Evolutionary conservation across 64 coral and sea anemone species (phyloP), one percentile per base, ranked within the genome.

Genomic region (Trachythela sp.): DNA sequence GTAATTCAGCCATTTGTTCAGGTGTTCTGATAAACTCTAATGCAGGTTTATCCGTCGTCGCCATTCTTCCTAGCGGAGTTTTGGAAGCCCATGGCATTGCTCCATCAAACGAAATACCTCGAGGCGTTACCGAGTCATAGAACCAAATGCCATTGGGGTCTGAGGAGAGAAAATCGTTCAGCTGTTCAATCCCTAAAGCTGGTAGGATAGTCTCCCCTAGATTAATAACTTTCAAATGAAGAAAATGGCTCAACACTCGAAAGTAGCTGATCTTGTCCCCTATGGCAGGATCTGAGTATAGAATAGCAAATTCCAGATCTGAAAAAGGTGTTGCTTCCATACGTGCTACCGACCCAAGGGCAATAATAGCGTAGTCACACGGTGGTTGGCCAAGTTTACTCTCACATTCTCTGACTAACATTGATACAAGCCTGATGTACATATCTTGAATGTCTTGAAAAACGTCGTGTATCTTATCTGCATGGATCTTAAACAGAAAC

Each of bases 361-460:
- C 75, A 29, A 80, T 80, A 37, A 80, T 80, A 22, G 75, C 30
- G 75, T 80, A 80, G 75, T 80, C 37, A 37, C 75, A 80, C 1
- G 75, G 75, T 37, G 75, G 75, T 80, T 80, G 0, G 13, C 75
- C 75, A 37, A 80, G 75, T 10, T 1, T 80, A 38, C 75, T 80
- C 8, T 80, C 4, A 37, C 75, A 80, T 22, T 80, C 75, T 80
- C 34, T 36, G 2, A 30, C 33, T 80, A 80, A 37, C 75, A 80
- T 80, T 80, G 75, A 80, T 80, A 80, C 75, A n/a, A 80, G 75
- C 34, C 75, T 80, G 8, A 36, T 39, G 75, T 80, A 80, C 75
- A 80, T 80, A 1, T 80, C 75, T 80, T 80, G 75, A 80, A 80
- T 80, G 34, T 80, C 75, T 35, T 8, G 75, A 80, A 80, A 37